Base-by-base conservation (phyloP, 2,797 vertebrate species). In the Uromys caudimaculatus region DNA sequence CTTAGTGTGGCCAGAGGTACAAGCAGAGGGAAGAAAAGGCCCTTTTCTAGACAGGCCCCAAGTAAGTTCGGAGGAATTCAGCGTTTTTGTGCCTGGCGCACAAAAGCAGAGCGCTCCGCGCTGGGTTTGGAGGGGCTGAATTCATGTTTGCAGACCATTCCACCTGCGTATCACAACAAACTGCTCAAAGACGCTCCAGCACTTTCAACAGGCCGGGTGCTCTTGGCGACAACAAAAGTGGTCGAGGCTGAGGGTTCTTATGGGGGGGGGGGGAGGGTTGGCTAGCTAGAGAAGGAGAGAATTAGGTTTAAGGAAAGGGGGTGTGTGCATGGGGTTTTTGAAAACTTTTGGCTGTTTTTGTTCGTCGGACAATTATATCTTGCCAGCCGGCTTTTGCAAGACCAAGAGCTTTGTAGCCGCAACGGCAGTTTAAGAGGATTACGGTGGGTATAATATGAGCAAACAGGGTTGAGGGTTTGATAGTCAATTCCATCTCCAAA, bases 41-140 rank as follows among this genome's bases (percentile, higher is more conserved):
- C 98, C 96, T 96, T 97, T 98, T 95, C 97, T 96, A 95, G 92
- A 89, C 98, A 98, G 98, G 98, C 98, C 98, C 98, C 98, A 98
- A 97, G 99, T 99, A 99, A 99, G 99, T 99, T 99, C 98, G 98
- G 98, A 99, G 99, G 99, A 99, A 99, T 99, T 99, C 98, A 96
- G 98, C 97, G 98, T 98, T 99, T 75, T 52, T 99, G 98, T 99
- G 98, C 87, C 91, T 85, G 52, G 77, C 96, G 98, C 98, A 99
- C 98, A 99, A 99, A 99, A 98, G 98, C 98, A 90, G 91, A 77
- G 96, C 89, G 88, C 94, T 81, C 79, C 96, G 98, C 98, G 97
- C 98, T 95, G 96, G 97, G 98, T 98, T 97, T 97, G 98, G 98
- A 98, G 99, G 98, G 98, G 97, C 98, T 99, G 97, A 98, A 98